Evolutionary conservation across 2,113 vertebrate genomes (phyloP), one percentile per base, ranked within the genome.

Genomic region (Megaceryle maxima): DNA sequence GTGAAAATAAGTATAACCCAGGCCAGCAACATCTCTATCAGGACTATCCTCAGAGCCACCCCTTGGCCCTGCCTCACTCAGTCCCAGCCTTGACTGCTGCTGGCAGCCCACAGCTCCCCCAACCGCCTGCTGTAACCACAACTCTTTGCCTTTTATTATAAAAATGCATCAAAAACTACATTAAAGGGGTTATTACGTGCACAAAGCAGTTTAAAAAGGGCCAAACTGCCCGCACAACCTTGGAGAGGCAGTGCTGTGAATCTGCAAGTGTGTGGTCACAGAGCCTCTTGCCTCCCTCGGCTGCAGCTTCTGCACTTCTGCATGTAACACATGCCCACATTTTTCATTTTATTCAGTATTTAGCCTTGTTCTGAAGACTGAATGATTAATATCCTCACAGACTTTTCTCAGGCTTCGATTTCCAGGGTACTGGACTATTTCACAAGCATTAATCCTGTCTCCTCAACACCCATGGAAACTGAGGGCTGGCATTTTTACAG

Each of bases 291-390:
- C 53, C 43, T 44, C 55, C 83, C 46, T 18, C 62, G 11, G 60
- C 50, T 5, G 4, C 37, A 43, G 1, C 37, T 21, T 20, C 64
- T 6, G 33, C 62, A 10, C 46, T 53, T 37, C 13, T 3, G 28
- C 21, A 11, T 2, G 5, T 13, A 13, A 33, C 15, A 4, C 1
- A 5, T 5, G 21, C 51, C 46, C 48, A 41, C 1, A 0, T 2
- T 12, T 57, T 50, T 25, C 18, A 31, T 7, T 10, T 20, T 5
- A 4, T 9, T 11, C 24, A 5, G 24, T 6, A 21, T 24, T 55
- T 13, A 76, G 16, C 64, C 56, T 41, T 24, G 21, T 20, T 37
- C 60, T 74, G 28, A 18, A 51, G 80, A 11, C 9, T 4, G 11
- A 20, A 35, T 4, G 21, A 33, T 56, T 50, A 12, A 44, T 31